Base-by-base conservation (phyloP, 2,888 invertebrate genomes). In the Hypsopygia costalis region DNA sequence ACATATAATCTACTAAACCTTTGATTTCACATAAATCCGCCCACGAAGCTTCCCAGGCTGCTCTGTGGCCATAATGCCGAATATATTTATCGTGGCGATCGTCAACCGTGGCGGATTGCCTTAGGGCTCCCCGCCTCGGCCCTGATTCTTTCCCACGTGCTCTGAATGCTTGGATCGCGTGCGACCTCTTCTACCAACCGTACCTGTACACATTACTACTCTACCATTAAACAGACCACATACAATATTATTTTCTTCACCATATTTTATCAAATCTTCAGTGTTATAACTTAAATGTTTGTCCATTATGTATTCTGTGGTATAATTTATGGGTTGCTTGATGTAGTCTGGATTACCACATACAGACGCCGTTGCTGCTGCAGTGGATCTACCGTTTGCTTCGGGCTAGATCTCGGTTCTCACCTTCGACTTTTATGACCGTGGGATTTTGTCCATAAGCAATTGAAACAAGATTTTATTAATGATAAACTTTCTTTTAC, bases 91-190 rank as follows among this genome's bases (percentile, higher is more conserved):
- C 85, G 78, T 64, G 65, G 72, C 69, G 70, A 88, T 87, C 87
- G 88, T 88, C 88, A 88, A 87, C 88, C 66, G 75, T 69, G 70
- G 77, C 74, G 66, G 68, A 62, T 71, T 58, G 85, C 86, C 86
- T 53, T 61, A 56, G 79, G 86, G 81, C 70, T 55, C 70, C 64
- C 82, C 80, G 83, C 83, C 85, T 79, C 56, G 60, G 61, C 65
- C 61, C 52, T 58, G 65, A 56, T 61, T 71, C 74, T 72, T 88
- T 88, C 88, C 88, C 88, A 87, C 88, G 86, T 88, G 88, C 76
- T 67, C 79, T 60, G 81, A 88, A 87, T 87, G 86, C 81, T 81
- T 69, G 74, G 75, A 85, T 88, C 82, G 87, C 88, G 86, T 88
- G 88, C 72, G 81, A 82, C 81, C 82, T 78, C 73, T 68, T 71